Base-by-base conservation (phyloP, 2,113 vertebrate species). In the Cynopterus brachyotis region DNA sequence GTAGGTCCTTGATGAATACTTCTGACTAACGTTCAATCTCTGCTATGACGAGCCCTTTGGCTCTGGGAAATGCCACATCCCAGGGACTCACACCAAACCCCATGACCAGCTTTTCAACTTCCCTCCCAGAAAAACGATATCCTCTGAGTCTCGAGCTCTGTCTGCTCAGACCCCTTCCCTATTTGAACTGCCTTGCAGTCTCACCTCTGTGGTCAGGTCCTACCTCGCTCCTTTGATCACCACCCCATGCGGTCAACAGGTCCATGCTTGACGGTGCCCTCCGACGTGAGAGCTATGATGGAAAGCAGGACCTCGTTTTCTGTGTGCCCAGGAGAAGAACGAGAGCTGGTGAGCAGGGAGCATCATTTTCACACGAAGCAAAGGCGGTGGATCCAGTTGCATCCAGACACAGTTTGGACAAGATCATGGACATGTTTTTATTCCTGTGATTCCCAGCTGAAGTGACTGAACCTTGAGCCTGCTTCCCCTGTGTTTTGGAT, bases 321-420 rank as follows among this genome's bases (percentile, higher is more conserved):
- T 35, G 8, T 9, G 13, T 64, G 26, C 6, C 26, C 3, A 3
- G 2, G 16, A 7, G 24, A 1, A 37, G 59, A 50, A 22, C 30
- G 1, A 60, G 67, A 76, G 17, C 7, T 57, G 12, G 24, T 13
- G 19, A 35, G 1, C 7, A 32, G 20, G 12, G 2, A 28, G 26
- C 40, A 1, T 4, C n/a, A 28, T 55, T 66, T 90, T 57, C 13
- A 35, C 59, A 32, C 32, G 24, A 20, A 86, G 28, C 12, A 19
- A 73, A 79, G 35, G 10, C 0, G 1, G 2, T 57, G 24, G 45
- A 4, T 15, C 3, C 6, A 64, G 6, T 1, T 5, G 50, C 0
- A 1, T 10, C 72, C n/a, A 30, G 47, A 24, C 53, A 55, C 3
- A 19, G 26, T 4, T 55, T 32, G n/a, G 72, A 35, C 7, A 26